Base-by-base conservation (phyloP, 2,888 invertebrate genomes). In the Tinea trinotella region DNA sequence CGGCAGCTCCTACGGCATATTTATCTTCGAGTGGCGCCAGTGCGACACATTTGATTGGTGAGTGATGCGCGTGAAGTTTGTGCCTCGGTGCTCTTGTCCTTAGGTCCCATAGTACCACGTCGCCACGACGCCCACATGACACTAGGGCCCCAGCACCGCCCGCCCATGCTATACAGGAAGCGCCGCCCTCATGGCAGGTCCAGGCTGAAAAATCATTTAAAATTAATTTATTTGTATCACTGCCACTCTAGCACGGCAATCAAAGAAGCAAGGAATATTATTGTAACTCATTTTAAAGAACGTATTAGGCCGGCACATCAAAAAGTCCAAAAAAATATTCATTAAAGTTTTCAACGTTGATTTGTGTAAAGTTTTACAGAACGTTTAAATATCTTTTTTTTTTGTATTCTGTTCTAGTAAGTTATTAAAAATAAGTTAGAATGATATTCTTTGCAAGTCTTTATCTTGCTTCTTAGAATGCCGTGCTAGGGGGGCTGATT, bases 91-190 rank as follows among this genome's bases (percentile, higher is more conserved):
- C 91, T 62, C 98, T 91, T 75, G 97, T 94, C 57, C 98, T 89
- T 61, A 99, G 91, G 85, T 99, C 99, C 84, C 99, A 96, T 71
- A 99, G 92, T 68, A 95, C 96, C 61, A 99, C 93, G 74, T 98
- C 97, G 30, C 99, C 99, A 75, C 96, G 96, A 71, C 98, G 96
- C 12, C 99, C 99, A 62, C 98, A 97, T 58, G 97, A 97, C 66
- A 99, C 95, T 54, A 99, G 88, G 59, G 97, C 89, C 71, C 99
- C 98, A 75, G 95, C 94, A 66, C 95, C 93, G 0, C 98, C 96
- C 7, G 98, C 96, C 78, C 96, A 96, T 52, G 95, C 91, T 55
- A 98, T 84, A 69, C 95, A 92, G 57, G 96, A 94, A 1, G 97
- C 93, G 56, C 98, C 97, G 76, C 96, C 95, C 66, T 97, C 96